Percentiles rank a stretch among this genome's conserved stretches.
Conservation (phyloP, 2,113 vertebrate species). For the Ailurus styani region DNA sequence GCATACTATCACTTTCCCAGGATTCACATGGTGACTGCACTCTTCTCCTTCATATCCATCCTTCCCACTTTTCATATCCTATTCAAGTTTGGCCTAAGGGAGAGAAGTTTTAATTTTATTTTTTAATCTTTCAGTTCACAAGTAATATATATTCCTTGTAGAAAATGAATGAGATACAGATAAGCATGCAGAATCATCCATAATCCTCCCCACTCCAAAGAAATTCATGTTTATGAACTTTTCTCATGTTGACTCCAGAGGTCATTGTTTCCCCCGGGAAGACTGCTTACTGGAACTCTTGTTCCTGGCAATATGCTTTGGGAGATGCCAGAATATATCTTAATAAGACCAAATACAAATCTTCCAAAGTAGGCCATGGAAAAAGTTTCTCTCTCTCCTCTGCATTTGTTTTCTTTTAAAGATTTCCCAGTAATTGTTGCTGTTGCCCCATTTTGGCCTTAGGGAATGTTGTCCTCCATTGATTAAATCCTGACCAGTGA, state of each 20-base stretch:
- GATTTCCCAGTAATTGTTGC: background rate
- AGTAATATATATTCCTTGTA: background rate
- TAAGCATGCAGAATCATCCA: background rate
- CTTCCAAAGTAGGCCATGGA: background rate
- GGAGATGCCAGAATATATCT: background rate
- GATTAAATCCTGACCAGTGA: background rate
- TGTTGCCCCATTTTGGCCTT: background rate
- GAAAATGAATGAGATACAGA: background rate
- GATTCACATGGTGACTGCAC: background rate
- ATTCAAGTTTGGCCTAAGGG: background rate
- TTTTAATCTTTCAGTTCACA: background rate
- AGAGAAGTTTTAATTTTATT: background rate
- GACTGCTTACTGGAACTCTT: background rate
- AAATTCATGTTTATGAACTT: background rate
- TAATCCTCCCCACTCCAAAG: background rate
- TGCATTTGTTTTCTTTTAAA: background rate
- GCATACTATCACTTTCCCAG: background rate
- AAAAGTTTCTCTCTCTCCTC: background rate
- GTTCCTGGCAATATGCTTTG: background rate
- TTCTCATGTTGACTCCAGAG: background rate
- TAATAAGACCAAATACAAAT: background rate
- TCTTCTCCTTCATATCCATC: too few species aligned
- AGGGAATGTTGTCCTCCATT: background rate
- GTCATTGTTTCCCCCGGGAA: background rate
- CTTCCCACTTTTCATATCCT: background rate